A percentile compares a stretch with the other conserved stretches of the same genome.
Conservation (phyloP, 2,888 invertebrate species). For the Oligia latruncula region DNA sequence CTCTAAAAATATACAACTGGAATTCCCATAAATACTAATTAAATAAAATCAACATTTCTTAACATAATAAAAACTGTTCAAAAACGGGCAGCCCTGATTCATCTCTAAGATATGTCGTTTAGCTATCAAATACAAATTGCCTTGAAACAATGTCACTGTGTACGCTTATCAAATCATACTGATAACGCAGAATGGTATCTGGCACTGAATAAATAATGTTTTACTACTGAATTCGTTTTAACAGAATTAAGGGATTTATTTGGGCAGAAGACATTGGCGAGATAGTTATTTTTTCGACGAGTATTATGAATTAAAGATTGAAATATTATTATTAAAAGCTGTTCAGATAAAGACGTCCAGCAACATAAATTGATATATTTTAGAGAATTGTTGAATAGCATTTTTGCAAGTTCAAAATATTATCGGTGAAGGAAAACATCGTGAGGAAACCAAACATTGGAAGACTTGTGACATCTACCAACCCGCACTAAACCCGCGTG, state of each 20-base stretch:
- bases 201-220: constrained; percentile 43
- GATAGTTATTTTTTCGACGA: neutral
- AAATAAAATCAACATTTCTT: constrained; percentile 8
- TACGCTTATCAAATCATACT: constrained; percentile 48
- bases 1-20: neutral
- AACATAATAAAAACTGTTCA: constrained; percentile 6
- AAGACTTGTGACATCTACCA: neutral
- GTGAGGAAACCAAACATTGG: neutral
- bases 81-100: constrained; percentile 36
- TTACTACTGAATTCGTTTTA: constrained; percentile 43
- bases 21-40: neutral
- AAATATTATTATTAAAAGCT: neutral
- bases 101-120: constrained; percentile 32
- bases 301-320: neutral
- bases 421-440: neutral
- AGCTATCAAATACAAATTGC: constrained; percentile 45
- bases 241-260: neutral
- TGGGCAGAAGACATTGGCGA: constrained; percentile 7
- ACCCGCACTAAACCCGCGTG: neutral
- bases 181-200: constrained; percentile 49
- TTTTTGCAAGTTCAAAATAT: neutral
- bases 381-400: no score
- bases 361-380: neutral
- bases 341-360: neutral
- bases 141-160: constrained; percentile 54